Percentiles rank a stretch among this genome's conserved stretches.
phyloP scores from a whole-genome alignment of 2,888 invertebrate genomes.

The Nomada lathburiana region DNA sequence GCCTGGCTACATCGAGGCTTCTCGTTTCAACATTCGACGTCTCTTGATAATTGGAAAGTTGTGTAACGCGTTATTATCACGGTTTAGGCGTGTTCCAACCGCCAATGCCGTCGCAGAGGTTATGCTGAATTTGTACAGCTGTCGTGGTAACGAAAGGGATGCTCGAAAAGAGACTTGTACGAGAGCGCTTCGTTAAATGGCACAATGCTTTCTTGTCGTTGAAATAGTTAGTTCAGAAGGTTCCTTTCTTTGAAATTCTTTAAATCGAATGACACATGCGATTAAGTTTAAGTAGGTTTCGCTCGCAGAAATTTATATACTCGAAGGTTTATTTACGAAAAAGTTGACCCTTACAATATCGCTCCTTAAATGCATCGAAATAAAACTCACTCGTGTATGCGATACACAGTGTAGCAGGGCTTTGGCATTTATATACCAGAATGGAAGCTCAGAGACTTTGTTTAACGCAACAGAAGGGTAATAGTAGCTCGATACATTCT shows the following conservation, averaged over 20 bases:
- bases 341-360: too few relatives aligned
- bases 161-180: background rate
- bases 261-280: too few relatives aligned
- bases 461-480: constrained; percentile 54
- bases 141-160: background rate
- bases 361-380: background rate
- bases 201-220: background rate
- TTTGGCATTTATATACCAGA: constrained; percentile 43
- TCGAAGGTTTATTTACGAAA: too few relatives aligned
- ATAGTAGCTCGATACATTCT: constrained; percentile 7
- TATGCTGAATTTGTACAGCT: background rate
- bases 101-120: background rate
- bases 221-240: background rate
- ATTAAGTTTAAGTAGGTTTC: background rate
- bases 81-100: constrained; percentile 20
- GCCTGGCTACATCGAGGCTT: background rate
- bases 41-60: constrained; percentile 47
- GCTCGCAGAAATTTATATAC: too few relatives aligned
- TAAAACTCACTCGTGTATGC: background rate
- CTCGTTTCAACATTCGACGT: constrained; percentile 30
- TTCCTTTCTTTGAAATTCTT: too few relatives aligned
- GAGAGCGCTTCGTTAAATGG: background rate
- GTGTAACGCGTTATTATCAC: constrained; percentile 49
- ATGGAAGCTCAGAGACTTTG: constrained; percentile 58
- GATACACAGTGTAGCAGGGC: background rate